Evolutionary conservation across 2,888 invertebrate genomes (phyloP), one percentile per base, ranked within the genome.

Genomic region (Timema podura): DNA sequence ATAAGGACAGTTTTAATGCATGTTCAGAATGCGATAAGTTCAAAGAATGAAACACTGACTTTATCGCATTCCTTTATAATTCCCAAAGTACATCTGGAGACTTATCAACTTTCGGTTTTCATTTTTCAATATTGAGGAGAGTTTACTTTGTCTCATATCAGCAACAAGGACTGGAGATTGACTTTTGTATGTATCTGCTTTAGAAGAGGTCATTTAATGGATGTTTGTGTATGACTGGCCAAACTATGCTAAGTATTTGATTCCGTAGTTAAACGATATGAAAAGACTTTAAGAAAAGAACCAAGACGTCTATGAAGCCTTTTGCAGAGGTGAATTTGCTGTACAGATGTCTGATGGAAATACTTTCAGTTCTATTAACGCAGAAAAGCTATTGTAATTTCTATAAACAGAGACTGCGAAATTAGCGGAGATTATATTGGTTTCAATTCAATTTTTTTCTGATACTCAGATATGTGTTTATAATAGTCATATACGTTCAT

Each of bases 301-400:
- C 15, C 30, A 15, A 59, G 15, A 59, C 45, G 59, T 59, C 7
- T 59, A 59, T 15, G 59, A 59, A 16, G 15, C 59, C 30, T 59
- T 59, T 45, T 59, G 59, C 16, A 59, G 13, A 8, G 16, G 59
- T 15, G 59, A 59, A 59, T 59, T 59, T 59, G 15, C 59, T 10
- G 59, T 59, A 15, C 59, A 59, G 3, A 8, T 59, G 7, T 59
- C 59, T 59, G 59, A 59, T 15, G 3, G 16, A 16, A 30, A 59
- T 13, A 5, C 57, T 13, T 51, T 51, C 51, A 51, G 51, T 57
- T 7, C 57, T 57, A n/a, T 57, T n/a, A 6, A 57, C 2, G 3
- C 57, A 57, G 57, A 57, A n/a, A 57, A 57, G 1, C 3, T 1
- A 30, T 30, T 30, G 30, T 30, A 30, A 30, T 2, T 30, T 2